phyloP scores from a whole-genome alignment of 2,113 vertebrate genomes.

The Ursus arctos region DNA sequence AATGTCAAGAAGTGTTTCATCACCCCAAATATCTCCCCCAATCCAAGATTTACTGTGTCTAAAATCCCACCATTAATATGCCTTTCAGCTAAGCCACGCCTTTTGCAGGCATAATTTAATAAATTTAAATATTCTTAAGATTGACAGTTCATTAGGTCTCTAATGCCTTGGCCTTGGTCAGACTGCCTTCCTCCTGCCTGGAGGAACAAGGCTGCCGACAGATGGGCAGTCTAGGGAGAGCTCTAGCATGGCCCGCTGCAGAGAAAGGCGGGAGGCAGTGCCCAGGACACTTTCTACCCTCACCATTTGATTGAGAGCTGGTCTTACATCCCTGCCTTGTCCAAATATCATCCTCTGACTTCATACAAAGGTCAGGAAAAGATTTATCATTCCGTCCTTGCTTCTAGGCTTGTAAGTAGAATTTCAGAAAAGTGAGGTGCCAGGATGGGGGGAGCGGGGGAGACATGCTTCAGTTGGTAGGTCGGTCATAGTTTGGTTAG shows the following conservation, averaged over 20 bases:
- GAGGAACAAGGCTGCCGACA: neutral
- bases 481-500: neutral
- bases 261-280: neutral
- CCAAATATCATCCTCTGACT: neutral
- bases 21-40: neutral
- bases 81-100: neutral
- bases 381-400: neutral
- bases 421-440: neutral
- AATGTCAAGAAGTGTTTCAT: neutral
- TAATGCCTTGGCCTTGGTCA: neutral
- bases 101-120: constrained; percentile 16
- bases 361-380: constrained; percentile 35
- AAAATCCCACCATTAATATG: neutral
- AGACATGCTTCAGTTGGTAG: neutral
- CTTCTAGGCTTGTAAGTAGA: neutral
- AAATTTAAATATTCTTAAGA: neutral
- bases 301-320: neutral
- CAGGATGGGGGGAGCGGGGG: rapidly evolving
- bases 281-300: neutral
- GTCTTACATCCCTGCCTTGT: neutral
- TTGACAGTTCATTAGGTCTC: neutral
- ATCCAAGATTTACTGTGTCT: neutral
- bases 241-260: neutral
- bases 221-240: neutral
- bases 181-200: neutral